These are phyloP conservation scores for Nemoura dubitans DNA, from an alignment of 2,888 invertebrate species.

Conservation along the genomic window DNA sequence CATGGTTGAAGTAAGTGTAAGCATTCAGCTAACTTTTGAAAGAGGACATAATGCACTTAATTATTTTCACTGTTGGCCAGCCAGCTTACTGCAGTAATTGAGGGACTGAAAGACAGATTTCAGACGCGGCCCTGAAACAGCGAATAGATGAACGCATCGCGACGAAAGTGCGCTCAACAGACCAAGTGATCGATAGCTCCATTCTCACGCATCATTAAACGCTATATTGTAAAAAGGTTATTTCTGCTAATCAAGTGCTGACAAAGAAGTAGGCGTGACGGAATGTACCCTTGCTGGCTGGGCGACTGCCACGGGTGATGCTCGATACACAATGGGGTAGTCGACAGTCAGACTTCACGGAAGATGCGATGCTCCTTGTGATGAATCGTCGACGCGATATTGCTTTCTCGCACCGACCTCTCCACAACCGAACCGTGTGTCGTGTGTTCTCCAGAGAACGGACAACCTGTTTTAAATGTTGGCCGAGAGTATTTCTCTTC, in stretches of 20 bases:
- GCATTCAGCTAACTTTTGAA: too few relatives aligned
- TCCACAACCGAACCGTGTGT: too few relatives aligned
- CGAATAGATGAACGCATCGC: not conserved
- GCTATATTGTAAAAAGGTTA: not conserved
- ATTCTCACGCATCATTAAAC: not conserved
- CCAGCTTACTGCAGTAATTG: too few relatives aligned
- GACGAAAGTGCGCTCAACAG: not conserved
- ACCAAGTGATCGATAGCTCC: not conserved
- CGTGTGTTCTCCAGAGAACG: not conserved
- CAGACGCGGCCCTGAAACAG: too few relatives aligned
- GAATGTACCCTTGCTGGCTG: not conserved
- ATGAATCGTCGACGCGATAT: conserved; percentile 27
- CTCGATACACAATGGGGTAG: not conserved
- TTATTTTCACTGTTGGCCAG: too few relatives aligned
- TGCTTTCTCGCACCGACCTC: not conserved
- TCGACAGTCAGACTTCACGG: not conserved
- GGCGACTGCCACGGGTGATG: too few relatives aligned
- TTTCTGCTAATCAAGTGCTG: not conserved
- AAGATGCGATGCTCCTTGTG: not conserved
- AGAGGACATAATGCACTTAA: too few relatives aligned
- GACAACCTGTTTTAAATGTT: not conserved
- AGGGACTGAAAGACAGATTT: too few relatives aligned
- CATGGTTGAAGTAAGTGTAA: too few relatives aligned
- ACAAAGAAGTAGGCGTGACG: not conserved
- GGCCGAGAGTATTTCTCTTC: not conserved